Base-by-base conservation (phyloP, 2,797 vertebrate species). In the Acrossocheilus fasciatus region DNA sequence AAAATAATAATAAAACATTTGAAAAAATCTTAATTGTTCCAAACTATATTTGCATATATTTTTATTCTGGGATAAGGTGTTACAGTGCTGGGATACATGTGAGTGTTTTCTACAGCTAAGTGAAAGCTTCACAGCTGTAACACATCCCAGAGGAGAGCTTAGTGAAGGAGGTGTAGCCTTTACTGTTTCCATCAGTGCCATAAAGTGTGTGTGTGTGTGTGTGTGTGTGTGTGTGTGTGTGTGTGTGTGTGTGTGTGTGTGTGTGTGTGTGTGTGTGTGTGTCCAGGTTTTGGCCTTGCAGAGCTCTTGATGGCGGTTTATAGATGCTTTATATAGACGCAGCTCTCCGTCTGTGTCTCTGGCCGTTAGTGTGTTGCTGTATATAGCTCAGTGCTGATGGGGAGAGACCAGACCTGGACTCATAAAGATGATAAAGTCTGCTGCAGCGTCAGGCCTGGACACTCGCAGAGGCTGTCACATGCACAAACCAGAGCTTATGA, bases 391-490 rank as follows among this genome's bases (percentile, higher is more conserved):
- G 82, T 39, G 73, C 41, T 78, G 23, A 26, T 39, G 59, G 11
- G 15, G 39, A 88, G 50, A 77, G 26, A 76, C 39, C 70, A 74
- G 87, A 79, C 84, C 75, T 88, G 83, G 81, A 83, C 85, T 88
- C 84, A 81, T 84, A 89, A 84, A 86, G 62, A 86, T 86, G 88
- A 86, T 86, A 70, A 84, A 87, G 81, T 84, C 62, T 84, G 85
- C 69, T 78, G 69, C 7, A 54, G 66, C 6, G 20, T 84, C 82
- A 85, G 50, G 76, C 20, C 54, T 30, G 80, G 36, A 57, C 68
- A 41, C 50, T 45, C 36, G 2, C 73, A 45, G 66, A 86, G n/a
- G 52, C 39, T 41, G 78, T 59, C 36, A 59, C 36, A 62, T 23
- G 50, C 50, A 23, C n/a, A 70, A 12, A 41, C 9, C 6, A 14